Evolutionary conservation across 2,888 invertebrate genomes (phyloP), one percentile per base, ranked within the genome.

Genomic region (Cylindroiulus punctatus): DNA sequence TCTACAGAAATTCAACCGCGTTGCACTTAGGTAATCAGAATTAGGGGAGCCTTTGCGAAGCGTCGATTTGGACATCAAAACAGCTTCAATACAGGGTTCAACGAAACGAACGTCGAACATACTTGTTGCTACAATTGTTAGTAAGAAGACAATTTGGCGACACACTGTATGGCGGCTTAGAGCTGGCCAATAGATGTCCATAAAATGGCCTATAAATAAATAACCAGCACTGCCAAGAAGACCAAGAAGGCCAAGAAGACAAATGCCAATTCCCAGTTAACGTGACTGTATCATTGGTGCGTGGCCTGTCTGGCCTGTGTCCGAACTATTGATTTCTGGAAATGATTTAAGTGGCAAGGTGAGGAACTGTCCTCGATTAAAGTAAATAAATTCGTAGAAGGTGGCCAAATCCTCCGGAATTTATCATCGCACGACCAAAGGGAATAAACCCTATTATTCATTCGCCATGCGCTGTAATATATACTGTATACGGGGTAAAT

Each of bases 301-400:
- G 7, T 10, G 57, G 57, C 57, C 22, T 22, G 57, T 57, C 22
- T n/a, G 52, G 22, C 57, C 57, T 22, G 22, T 8, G 57, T 57
- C 57, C 57, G 8, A 57, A 57, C 57, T 57, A 57, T 57, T 57
- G 57, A 57, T 57, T 57, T 57, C 57, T 57, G 57, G 22, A 17
- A 57, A 57, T 57, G 57, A 57, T 57, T 57, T 57, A 57, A 22
- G 57, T 57, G 57, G 57, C 57, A 57, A 57, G 57, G 57, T 57
- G 22, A 22, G 57, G 22, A 57, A 57, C 57, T 22, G 57, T 57
- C 57, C 22, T 57, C 57, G 22, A 57, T 57, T 57, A 57, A 57
- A 57, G 57, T n/a, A n/a, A 57, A 57, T 57, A 57, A 57, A 57
- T 57, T 57, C 57, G n/a, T 57, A 10, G 57, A 57, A 22, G 22